These are phyloP conservation scores for Lepidothrix coronata DNA, from an alignment of 2,113 vertebrate species.

Conservation along the genomic window DNA sequence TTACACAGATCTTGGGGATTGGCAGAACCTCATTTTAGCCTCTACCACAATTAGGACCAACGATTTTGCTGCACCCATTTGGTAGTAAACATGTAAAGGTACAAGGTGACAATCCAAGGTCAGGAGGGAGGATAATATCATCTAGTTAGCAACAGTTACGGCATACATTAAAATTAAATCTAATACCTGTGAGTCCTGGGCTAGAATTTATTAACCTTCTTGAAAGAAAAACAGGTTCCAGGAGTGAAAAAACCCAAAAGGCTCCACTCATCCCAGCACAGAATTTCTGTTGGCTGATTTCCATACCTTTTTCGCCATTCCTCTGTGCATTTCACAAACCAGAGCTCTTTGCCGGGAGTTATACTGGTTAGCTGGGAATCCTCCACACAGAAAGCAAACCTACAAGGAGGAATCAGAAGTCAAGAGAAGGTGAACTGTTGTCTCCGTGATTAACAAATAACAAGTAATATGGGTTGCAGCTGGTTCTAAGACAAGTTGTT, in stretches of 20 bases:
- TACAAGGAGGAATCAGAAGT: constrained; percentile 45
- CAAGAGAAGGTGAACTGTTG: not conserved
- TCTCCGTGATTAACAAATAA: not conserved
- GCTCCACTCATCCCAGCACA: not conserved
- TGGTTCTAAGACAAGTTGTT: not conserved
- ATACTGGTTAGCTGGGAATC: constrained; percentile 77
- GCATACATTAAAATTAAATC: not conserved
- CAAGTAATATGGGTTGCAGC: rapidly evolving
- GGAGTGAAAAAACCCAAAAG: not conserved
- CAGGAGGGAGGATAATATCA: not conserved
- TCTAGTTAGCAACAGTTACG: not conserved
- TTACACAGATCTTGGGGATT: not conserved
- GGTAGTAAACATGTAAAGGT: not conserved
- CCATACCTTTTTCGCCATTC: constrained; percentile 82
- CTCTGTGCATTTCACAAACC: constrained; percentile 86
- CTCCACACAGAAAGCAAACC: constrained; percentile 87
- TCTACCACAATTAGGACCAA: not conserved
- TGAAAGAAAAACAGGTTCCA: not conserved
- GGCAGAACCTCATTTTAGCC: not conserved
- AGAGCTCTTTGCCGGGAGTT: constrained; percentile 82
- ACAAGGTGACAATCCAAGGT: not conserved
- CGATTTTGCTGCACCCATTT: not conserved
- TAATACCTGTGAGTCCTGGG: not conserved
- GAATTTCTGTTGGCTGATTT: not conserved
- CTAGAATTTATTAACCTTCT: not conserved